Evolutionary conservation across 2,888 invertebrate genomes (phyloP).

Genomic region (Eupithecia abbreviata): DNA sequence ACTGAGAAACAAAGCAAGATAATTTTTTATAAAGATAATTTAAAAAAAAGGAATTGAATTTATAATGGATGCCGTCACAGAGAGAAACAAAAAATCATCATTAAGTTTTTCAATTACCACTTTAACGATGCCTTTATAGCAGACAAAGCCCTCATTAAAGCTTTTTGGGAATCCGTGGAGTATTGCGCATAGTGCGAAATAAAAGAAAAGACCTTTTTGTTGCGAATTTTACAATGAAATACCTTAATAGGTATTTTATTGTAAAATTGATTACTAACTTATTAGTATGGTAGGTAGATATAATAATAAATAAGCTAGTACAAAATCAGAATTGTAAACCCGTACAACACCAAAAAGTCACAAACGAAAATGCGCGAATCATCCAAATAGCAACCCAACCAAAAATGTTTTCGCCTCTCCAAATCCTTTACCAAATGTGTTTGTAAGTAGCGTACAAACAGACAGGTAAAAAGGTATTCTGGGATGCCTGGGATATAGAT

Average conservation of each 20-base stretch:
- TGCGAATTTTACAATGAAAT: not conserved
- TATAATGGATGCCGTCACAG: not conserved
- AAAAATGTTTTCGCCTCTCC: not conserved
- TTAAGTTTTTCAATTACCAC: slow-evolving; percentile 36
- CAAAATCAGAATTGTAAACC: not conserved
- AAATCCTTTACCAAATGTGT: slow-evolving; percentile 8
- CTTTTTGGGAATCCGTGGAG: slow-evolving; percentile 22
- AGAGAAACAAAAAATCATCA: slow-evolving; percentile 23
- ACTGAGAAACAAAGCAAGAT: not conserved
- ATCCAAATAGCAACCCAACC: not conserved
- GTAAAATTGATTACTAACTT: too few relatives aligned
- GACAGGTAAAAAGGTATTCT: slow-evolving; percentile 29
- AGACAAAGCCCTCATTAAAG: slow-evolving; percentile 31
- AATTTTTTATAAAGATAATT: not conserved
- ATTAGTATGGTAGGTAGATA: not conserved
- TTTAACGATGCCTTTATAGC: slow-evolving; percentile 34
- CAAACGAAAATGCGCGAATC: not conserved
- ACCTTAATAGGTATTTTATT: too few relatives aligned
- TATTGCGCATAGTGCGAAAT: slow-evolving; percentile 7
- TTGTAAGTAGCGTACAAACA: slow-evolving; percentile 22
- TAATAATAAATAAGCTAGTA: not conserved
- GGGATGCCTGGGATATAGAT: slow-evolving; percentile 29
- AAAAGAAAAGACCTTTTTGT: not conserved
- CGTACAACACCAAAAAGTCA: not conserved
- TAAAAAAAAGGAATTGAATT: not conserved